A percentile compares a stretch with the other conserved stretches of the same genome.
phyloP scores from a whole-genome alignment of 2,888 invertebrate species.

The Lycia hirtaria region DNA sequence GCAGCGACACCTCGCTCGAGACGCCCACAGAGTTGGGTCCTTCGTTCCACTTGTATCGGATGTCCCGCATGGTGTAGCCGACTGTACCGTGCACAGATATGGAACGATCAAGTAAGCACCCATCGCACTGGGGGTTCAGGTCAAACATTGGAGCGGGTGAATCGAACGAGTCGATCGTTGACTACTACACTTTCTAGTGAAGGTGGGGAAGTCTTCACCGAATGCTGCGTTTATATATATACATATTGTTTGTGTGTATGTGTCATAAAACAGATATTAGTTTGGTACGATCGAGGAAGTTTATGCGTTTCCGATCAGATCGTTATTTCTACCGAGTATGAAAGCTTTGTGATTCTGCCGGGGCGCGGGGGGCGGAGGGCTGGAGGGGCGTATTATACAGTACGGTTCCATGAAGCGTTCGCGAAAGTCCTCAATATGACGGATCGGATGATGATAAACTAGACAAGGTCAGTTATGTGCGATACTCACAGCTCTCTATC shows the following conservation, averaged over 20 bases:
- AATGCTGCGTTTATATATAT: conserved; percentile 44
- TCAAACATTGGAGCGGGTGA: conserved; percentile 23
- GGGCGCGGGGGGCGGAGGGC: no score
- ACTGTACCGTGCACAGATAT: conserved; percentile 88
- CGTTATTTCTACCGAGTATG: conserved; percentile 54
- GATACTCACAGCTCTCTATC: conserved; percentile 97
- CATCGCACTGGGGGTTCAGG: conserved; percentile 80
- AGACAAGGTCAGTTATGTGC: conserved; percentile 22
- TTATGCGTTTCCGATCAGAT: conserved; percentile 12
- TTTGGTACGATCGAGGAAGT: not conserved
- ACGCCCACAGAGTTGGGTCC: conserved; percentile 97
- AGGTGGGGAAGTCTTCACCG: conserved; percentile 4
- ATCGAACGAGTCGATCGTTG: conserved; percentile 26
- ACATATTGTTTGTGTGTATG: no score
- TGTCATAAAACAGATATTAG: not conserved
- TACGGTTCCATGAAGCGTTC: conserved; percentile 19
- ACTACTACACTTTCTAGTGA: conserved; percentile 20
- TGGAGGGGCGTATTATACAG: conserved; percentile 27
- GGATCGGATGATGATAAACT: conserved; percentile 31
- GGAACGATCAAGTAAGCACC: conserved; percentile 81
- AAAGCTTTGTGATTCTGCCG: conserved; percentile 57
- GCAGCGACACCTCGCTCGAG: conserved; percentile 96
- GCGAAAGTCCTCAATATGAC: not conserved
- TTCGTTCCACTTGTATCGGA: conserved; percentile 98
- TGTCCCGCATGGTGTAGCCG: conserved; percentile 99